Evolutionary conservation across 1,140 invertebrate species (phyloP).

Genomic region (Anastrepha ludens): DNA sequence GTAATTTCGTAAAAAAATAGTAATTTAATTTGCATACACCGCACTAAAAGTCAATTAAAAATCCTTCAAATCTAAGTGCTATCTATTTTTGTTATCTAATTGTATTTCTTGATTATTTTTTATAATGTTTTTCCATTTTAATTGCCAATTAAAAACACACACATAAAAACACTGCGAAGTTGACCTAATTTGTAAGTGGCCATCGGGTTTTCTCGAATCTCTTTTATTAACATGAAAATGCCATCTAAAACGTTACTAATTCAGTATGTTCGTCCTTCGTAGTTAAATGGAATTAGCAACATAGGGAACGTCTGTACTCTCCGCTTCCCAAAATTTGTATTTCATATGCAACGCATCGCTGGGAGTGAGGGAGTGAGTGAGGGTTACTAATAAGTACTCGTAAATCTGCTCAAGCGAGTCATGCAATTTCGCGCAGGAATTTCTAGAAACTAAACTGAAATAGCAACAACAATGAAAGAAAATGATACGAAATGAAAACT

Average conservation of each 20-base stretch:
- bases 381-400: neutral
- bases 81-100: too few species aligned
- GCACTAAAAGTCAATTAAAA: too few species aligned
- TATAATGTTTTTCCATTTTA: neutral
- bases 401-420: neutral
- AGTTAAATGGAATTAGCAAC: neutral
- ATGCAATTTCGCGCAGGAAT: neutral
- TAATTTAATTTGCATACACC: too few species aligned
- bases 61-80: too few species aligned
- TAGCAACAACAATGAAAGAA: neutral
- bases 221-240: neutral
- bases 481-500: neutral
- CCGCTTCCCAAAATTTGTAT: neutral
- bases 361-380: neutral
- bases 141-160: neutral
- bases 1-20: too few species aligned
- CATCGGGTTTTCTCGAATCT: neutral
- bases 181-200: slow-evolving; percentile 5
- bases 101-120: too few species aligned
- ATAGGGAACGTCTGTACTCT: neutral
- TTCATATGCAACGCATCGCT: neutral
- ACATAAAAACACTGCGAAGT: neutral
- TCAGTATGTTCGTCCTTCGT: neutral
- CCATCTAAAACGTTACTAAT: neutral
- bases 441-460: neutral